Percentiles rank a stretch among this genome's conserved stretches.
These are phyloP conservation scores for Tenebrosternarchus preto DNA, from an alignment of 2,113 vertebrate genomes.

Conservation along the genomic window DNA sequence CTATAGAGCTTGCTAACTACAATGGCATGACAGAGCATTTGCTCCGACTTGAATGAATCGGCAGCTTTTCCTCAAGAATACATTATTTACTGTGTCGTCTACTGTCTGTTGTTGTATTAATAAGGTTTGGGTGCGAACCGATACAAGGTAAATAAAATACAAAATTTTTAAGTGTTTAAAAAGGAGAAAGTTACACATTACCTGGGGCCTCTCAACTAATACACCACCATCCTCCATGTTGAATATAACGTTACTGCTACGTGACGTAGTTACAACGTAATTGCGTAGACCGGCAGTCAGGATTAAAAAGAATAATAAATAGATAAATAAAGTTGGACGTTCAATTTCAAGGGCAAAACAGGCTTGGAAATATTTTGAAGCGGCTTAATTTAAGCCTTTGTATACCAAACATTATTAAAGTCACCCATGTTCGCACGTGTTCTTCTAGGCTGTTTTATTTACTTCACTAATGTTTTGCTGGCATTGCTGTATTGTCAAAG, in stretches of 20 bases:
- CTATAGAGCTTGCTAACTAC: conserved; percentile 27
- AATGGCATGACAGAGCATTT: conserved; percentile 66
- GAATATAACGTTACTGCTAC: conserved; percentile 34
- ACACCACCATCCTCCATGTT: conserved; percentile 77
- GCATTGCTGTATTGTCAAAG: too few species aligned
- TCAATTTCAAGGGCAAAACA: too few species aligned
- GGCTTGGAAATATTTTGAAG: too few species aligned
- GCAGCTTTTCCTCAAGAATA: conserved; percentile 58
- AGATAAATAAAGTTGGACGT: too few species aligned
- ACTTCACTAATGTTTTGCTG: too few species aligned
- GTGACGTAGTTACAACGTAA: conserved; percentile 26
- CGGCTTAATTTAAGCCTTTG: too few species aligned
- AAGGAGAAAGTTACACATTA: conserved; percentile 32
- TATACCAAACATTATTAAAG: too few species aligned
- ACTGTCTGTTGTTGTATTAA: too few species aligned
- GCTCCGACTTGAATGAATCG: conserved; percentile 66
- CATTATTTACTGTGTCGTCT: accelerated
- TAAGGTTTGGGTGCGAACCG: accelerated
- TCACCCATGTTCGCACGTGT: too few species aligned
- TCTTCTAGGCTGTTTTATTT: too few species aligned
- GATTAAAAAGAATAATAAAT: too few species aligned
- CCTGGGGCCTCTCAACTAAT: conserved; percentile 73
- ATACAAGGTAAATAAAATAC: accelerated
- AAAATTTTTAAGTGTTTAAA: background rate
- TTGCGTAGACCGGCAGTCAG: background rate